Percentiles rank a stretch among this genome's conserved stretches.
Conservation (phyloP, 2,797 vertebrate genomes). For the Catharus ustulatus region DNA sequence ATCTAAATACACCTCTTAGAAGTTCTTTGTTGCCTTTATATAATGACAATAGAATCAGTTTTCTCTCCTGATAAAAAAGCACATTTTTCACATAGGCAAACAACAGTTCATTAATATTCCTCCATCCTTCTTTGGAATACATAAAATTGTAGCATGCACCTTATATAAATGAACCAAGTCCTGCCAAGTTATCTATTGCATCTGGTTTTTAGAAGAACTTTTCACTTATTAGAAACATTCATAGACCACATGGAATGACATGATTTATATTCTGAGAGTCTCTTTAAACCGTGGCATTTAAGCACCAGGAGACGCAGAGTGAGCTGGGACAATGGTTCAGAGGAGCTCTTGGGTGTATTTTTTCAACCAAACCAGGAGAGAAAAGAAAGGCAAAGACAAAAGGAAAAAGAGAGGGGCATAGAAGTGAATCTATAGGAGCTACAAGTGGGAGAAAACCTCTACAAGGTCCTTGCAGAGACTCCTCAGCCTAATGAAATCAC, state of each 20-base stretch:
- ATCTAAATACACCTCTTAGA: not conserved
- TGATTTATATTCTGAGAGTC: not conserved
- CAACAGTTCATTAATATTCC: not conserved
- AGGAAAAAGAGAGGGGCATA: not conserved
- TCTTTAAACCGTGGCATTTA: not conserved
- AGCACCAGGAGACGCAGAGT: not conserved
- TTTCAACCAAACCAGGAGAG: not conserved
- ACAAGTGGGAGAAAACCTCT: not conserved
- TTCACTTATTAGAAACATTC: conserved; percentile 20
- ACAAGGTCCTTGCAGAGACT: not conserved
- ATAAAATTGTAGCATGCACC: not conserved
- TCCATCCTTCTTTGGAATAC: not conserved
- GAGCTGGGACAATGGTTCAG: not conserved
- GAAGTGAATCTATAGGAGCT: not conserved
- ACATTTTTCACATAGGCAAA: not conserved
- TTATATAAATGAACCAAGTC: not conserved
- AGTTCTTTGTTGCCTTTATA: not conserved
- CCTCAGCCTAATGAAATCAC: not conserved
- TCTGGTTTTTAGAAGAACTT: not conserved
- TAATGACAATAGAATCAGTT: not conserved
- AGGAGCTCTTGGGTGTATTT: not conserved
- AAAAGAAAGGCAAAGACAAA: not conserved
- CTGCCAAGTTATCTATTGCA: not conserved
- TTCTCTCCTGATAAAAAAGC: not conserved
- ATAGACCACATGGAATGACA: not conserved